Evolutionary conservation across 2,797 vertebrate genomes (phyloP).

Genomic region (Jordanella pulchra): DNA sequence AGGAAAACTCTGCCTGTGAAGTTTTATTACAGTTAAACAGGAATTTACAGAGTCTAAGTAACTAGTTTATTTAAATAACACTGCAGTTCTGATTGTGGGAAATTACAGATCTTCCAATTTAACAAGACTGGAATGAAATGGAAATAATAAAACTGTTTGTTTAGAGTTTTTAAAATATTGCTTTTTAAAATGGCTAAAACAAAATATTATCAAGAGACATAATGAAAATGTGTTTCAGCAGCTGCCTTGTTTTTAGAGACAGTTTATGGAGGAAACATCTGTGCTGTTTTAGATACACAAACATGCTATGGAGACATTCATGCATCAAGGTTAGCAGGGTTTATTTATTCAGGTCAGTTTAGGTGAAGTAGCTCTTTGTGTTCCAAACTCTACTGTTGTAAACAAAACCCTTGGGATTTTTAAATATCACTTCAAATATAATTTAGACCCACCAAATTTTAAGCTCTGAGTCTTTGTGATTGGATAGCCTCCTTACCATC

Average conservation of each 20-base stretch:
- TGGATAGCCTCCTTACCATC: neutral
- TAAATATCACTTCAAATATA: too few relatives aligned
- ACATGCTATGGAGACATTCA: neutral
- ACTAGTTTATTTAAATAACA: constrained; percentile 1
- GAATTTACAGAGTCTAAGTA: neutral
- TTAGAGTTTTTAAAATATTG: neutral
- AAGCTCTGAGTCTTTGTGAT: neutral
- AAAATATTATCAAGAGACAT: neutral
- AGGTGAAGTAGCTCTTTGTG: neutral
- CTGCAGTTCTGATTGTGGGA: neutral
- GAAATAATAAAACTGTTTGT: neutral
- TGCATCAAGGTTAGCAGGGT: neutral
- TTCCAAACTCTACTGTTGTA: neutral
- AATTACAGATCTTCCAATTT: neutral
- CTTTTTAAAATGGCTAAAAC: neutral
- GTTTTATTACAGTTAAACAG: neutral
- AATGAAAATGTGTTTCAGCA: neutral
- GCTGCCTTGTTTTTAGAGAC: neutral
- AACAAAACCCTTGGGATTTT: neutral
- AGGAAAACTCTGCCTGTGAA: neutral
- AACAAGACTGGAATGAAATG: neutral
- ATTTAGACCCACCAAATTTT: too few relatives aligned
- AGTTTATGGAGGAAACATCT: neutral
- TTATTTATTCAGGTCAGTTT: neutral
- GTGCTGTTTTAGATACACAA: neutral